Base-by-base conservation (phyloP, 2,113 vertebrate species). In the Hystrix cristata region DNA sequence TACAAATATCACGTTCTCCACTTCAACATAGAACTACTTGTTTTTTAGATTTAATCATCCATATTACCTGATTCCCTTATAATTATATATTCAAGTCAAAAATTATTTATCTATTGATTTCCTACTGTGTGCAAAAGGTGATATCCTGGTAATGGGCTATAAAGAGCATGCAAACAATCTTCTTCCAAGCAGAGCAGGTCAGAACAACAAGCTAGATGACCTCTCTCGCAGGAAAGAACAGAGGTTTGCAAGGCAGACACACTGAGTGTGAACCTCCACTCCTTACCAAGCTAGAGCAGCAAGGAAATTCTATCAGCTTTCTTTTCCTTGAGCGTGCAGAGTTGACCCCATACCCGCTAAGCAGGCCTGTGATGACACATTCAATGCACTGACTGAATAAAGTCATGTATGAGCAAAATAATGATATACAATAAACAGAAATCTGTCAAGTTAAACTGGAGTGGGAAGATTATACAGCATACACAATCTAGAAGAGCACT, bases 301-400 rank as follows among this genome's bases (percentile, higher is more conserved):
- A 8, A 6, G 51, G 27, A 13, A 3, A 43, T 76, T 53, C 38
- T 19, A 23, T 19, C 1, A 7, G 13, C 38, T 57, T 51, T 14
- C 5, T 10, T 15, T 9, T 69, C 79, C 53, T 64, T 7, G 0
- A 6, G 64, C 21, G 16, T 2, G 1, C 23, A 10, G 19, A 9
- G 38, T 55, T 25, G 2, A 27, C 19, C 16, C 53, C 0, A 15
- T 21, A 0, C 9, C 16, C 7, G 7, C n/a, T 31, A 4, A 2
- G 0, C 2, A 48, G 43, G 4, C 14, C 7, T 1, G 0, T 3
- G 27, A 25, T 11, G 5, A n/a, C 13, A 23, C 7, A 3, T 1
- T 3, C 5, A 5, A 3, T 0, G 0, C 15, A 38, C 38, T 57
- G 2, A 34, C 14, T 38, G 27, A 5, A 16, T 5, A 7, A 48